Evolutionary conservation across 2,797 vertebrate species (phyloP).

Genomic region (Nannoperca obscura): DNA sequence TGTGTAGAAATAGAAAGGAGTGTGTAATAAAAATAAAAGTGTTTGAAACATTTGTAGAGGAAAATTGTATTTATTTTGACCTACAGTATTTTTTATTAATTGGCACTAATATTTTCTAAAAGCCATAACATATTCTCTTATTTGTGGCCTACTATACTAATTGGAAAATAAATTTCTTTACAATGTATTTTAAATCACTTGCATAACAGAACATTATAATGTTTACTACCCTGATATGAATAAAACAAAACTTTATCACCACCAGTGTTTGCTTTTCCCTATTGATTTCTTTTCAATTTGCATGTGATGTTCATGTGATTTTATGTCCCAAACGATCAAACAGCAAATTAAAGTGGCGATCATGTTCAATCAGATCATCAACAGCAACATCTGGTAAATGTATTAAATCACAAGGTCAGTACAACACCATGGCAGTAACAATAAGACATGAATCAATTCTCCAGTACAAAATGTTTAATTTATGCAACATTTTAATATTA

Average conservation of each 20-base stretch:
- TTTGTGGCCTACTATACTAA: slow-evolving; percentile 44
- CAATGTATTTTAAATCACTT: slow-evolving; percentile 41
- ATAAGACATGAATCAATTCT: background rate
- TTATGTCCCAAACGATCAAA: background rate
- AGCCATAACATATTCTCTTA: slow-evolving; percentile 30
- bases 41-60: slow-evolving; percentile 42
- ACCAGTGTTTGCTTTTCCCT: background rate
- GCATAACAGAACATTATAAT: slow-evolving; percentile 28
- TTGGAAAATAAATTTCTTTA: slow-evolving; percentile 53
- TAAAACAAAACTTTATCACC: slow-evolving; percentile 60
- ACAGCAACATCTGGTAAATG: background rate
- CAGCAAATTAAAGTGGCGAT: background rate
- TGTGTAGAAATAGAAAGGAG: slow-evolving; percentile 29
- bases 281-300: background rate
- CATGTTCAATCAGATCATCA: background rate
- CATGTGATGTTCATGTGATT: background rate
- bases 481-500: background rate
- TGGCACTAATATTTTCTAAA: slow-evolving; percentile 44
- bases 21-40: slow-evolving; percentile 32
- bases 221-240: slow-evolving; percentile 59
- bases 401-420: background rate
- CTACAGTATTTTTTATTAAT: slow-evolving; percentile 57
- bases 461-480: background rate
- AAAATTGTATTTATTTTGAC: slow-evolving; percentile 76
- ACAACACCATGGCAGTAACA: background rate